Evolutionary conservation across 2,113 vertebrate species (phyloP), one percentile per base, ranked within the genome.

Genomic region (Caranx melampygus): DNA sequence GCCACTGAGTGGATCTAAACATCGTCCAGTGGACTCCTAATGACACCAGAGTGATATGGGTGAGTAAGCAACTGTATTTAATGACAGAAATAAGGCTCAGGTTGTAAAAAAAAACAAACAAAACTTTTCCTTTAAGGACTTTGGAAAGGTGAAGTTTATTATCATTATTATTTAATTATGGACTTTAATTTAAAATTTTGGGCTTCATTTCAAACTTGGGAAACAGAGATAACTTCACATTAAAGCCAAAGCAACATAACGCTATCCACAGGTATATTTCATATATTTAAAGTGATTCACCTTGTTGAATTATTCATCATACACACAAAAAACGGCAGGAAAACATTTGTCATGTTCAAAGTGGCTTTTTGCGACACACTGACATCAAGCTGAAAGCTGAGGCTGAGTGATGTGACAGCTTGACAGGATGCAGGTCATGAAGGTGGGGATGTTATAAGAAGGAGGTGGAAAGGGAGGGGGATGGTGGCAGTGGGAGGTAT

Each of bases 341-440:
- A 12, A 14, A 58, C 70, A 72, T 86, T 69, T 70, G 58, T 71
- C 55, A 75, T 26, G 3, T 57, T 42, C 62, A 26, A 66, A 82
- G 75, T 59, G 67, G 65, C 54, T 74, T 68, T 72, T 65, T 78
- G 21, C 26, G 18, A 52, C 52, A 18, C n/a, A 37, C 6, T 63
- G 79, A 70, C 75, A 49, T 58, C 2, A 18, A 80, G 54, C 61
- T 47, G 16, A 70, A 49, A 55, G 68, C 55, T 35, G 60, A 64
- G 40, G 75, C 54, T 78, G 78, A 78, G 40, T 49, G 78, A 72
- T 68, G 55, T 44, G 72, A 62, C 85, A 75, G 57, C 47, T 65
- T 65, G 72, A 67, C 78, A 71, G 65, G 72, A 58, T 45, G 61
- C 40, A 55, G 61, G n/a, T 69, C 61, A 60, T 26, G 26, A 26